Percentiles rank a stretch among this genome's conserved stretches.
Evolutionary conservation across 2,888 invertebrate genomes (phyloP).

Genomic region (Rhingia rostrata): DNA sequence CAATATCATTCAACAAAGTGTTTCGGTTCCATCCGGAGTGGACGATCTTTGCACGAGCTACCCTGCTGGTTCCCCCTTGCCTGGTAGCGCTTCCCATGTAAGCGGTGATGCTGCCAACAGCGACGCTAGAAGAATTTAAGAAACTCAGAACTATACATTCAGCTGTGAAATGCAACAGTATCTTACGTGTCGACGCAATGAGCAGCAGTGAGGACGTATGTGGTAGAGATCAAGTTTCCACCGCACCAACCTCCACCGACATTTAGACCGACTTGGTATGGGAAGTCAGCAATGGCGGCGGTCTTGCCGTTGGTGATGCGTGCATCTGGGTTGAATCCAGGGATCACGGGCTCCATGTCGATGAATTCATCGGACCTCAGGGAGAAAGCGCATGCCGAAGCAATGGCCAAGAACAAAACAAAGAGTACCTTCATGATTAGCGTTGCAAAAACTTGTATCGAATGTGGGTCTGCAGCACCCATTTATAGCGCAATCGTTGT

Average conservation of each 20-base stretch:
- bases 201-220: constrained; percentile 77
- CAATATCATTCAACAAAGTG: constrained; percentile 68
- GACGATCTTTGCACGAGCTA: neutral
- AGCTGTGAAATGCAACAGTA: too few species aligned
- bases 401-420: constrained; percentile 77
- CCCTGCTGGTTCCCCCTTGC: neutral
- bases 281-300: neutral
- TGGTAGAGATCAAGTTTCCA: constrained; percentile 76
- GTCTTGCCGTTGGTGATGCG: constrained; percentile 44
- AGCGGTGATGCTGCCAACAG: constrained; percentile 69
- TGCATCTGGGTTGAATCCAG: constrained; percentile 6
- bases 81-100: constrained; percentile 64
- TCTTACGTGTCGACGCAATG: constrained; percentile 75
- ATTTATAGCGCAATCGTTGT: constrained; percentile 20
- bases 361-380: constrained; percentile 53
- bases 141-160: neutral
- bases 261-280: constrained; percentile 53
- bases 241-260: constrained; percentile 72
- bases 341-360: constrained; percentile 22
- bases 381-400: constrained; percentile 75
- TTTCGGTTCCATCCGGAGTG: constrained; percentile 57
- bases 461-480: neutral
- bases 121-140: constrained; percentile 57
- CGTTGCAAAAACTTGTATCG: constrained; percentile 28
- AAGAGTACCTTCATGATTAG: constrained; percentile 74